Evolutionary conservation across 1,140 invertebrate species (phyloP), one percentile per base, ranked within the genome.

Genomic region (Gonatopus flavifemur): DNA sequence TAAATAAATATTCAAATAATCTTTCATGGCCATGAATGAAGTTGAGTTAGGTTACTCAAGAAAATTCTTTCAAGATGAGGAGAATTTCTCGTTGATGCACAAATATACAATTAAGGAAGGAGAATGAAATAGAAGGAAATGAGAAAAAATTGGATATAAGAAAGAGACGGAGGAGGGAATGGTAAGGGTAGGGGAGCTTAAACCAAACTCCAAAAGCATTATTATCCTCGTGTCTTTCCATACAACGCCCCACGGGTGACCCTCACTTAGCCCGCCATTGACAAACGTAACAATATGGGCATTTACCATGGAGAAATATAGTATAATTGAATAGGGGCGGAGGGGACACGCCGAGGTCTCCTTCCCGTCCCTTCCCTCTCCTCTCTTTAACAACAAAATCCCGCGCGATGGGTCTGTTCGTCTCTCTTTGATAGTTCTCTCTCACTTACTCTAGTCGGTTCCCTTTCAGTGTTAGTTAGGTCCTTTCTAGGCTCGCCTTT

Each of bases 201-300:
- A 49, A 52, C 32, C 49, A 54, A 54, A 59, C 64, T 66, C 57
- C 62, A 54, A 41, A 56, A 50, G 58, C 53, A 66, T 71, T 57
- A 59, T 55, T 61, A 50, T 53, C 49, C 6, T 28, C 6, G 25
- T 28, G 25, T 6, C 25, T 28, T 12, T 28, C 25, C 39, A 49
- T 45, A 25, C 12, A 7, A 28, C 13, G 2, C 13, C 25, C 62
- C 64, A 69, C 57, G 72, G n/a, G n/a, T 66, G 72, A 77, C 70
- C 73, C 74, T 77, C 70, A 69, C 70, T 77, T 74, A 72, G 67
- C 66, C 66, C 64, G 52, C 67, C 73, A 76, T 77, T 78, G 75
- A 77, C 69, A 76, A 76, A 76, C 69, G 72, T 69, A 78, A 77
- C 74, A 78, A 78, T 78, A 77, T 77, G 67, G 69, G 71, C 70